Base-by-base conservation (phyloP, 2,113 vertebrate species). In the Lagopus leucura region DNA sequence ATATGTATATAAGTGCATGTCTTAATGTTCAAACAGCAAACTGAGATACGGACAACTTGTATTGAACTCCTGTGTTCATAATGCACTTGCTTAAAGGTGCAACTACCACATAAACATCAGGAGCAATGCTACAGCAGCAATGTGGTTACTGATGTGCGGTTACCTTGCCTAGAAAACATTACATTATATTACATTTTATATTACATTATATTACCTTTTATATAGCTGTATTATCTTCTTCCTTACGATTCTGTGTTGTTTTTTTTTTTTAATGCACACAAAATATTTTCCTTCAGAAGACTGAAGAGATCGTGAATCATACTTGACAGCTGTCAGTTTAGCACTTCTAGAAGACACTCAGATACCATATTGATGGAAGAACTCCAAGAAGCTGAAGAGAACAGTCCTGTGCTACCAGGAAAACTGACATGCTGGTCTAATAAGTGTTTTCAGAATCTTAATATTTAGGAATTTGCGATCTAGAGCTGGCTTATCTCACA, bases 311-410 rank as follows among this genome's bases (percentile, higher is more conserved):
- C 63, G 63, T 64, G 82, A 92, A 32, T 89, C 91, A 82, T 85
- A 66, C 6, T 2, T 69, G 92, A 79, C 63, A 94, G 74, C 81
- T 95, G 84, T 89, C 91, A 96, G 79, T 94, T 90, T 90, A 83
- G 38, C 48, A 77, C 63, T 93, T 88, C 60, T 92, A 94, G 78
- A 92, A 95, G 82, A 79, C 60, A 55, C 40, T 45, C 42, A 87
- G 77, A 76, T 89, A 79, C 79, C 40, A 58, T 90, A 79, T 32
- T 94, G 89, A 80, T 85, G 78, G 94, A 94, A 66, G 11, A 19
- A 79, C 50, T 92, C 67, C 63, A 92, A 86, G 65, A 88, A 94
- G 66, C 40, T 84, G 83, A 88, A 84, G 74, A 89, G 63, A 91
- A 91, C 67, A 91, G 45, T 70, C 54, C 84, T 54, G 24, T 47